A percentile compares a stretch with the other conserved stretches of the same genome.
Evolutionary conservation across 2,888 invertebrate species (phyloP).

Genomic region (Cordilura impudica): DNA sequence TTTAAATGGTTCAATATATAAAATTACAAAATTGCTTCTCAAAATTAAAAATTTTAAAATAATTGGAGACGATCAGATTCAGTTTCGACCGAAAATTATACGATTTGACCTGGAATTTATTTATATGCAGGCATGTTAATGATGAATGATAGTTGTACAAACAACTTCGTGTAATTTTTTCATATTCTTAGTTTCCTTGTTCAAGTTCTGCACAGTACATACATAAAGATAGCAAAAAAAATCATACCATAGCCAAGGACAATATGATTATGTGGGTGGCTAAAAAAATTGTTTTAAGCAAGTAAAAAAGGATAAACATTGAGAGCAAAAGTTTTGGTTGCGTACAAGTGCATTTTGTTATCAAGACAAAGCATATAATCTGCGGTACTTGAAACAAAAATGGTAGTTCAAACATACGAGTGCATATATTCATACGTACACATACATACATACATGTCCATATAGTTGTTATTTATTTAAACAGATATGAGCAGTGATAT

Average conservation of each 20-base stretch:
- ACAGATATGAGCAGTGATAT: neutral
- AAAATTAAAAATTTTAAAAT: too few relatives aligned
- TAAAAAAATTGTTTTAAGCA: slow-evolving; percentile 30
- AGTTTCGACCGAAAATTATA: too few relatives aligned
- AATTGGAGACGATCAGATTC: too few relatives aligned
- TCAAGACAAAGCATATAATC: slow-evolving; percentile 41
- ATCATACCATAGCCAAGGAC: slow-evolving; percentile 40
- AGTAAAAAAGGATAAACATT: slow-evolving; percentile 25
- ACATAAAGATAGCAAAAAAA: neutral
- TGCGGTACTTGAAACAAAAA: slow-evolving; percentile 21
- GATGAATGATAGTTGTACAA: too few relatives aligned
- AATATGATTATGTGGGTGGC: slow-evolving; percentile 22
- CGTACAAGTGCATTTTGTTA: slow-evolving; percentile 27
- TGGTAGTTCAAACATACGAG: slow-evolving; percentile 6
- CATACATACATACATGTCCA: neutral
- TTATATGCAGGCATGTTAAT: too few relatives aligned
- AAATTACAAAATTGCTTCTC: too few relatives aligned
- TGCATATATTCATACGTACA: neutral
- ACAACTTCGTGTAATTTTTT: too few relatives aligned
- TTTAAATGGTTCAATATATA: too few relatives aligned
- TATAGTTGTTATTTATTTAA: too few relatives aligned
- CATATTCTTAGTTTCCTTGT: neutral
- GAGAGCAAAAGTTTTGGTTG: slow-evolving; percentile 21
- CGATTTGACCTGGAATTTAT: too few relatives aligned
- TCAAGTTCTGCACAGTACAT: neutral